Conservation (phyloP, 1,140 invertebrate species). For the Platyura marginata region DNA sequence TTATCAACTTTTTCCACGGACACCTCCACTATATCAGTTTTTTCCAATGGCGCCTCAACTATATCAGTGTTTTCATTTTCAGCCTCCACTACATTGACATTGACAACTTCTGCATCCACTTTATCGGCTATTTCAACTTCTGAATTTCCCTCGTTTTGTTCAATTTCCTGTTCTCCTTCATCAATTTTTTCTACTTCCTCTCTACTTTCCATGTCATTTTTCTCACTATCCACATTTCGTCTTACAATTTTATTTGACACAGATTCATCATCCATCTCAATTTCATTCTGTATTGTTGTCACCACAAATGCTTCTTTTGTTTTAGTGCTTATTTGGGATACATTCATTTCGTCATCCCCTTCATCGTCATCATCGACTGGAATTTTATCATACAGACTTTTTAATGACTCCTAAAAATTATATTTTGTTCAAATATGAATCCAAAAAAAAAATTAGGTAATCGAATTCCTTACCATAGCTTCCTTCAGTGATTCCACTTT, state of each 20-base stretch:
- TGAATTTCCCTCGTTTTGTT: constrained; percentile 5
- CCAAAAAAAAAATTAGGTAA: constrained; percentile 11
- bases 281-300: background rate
- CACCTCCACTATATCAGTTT: too few relatives aligned
- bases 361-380: constrained; percentile 6
- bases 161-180: too few relatives aligned
- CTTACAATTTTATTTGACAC: background rate
- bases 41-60: constrained; percentile 24
- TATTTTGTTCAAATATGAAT: background rate
- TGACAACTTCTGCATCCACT: too few relatives aligned
- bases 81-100: constrained; percentile 4
- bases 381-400: constrained; percentile 7
- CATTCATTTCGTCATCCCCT: constrained; percentile 5
- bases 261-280: background rate
- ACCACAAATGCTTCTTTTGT: too few relatives aligned
- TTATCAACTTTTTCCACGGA: too few relatives aligned
- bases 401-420: constrained; percentile 4
- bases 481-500: constrained; percentile 48
- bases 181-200: background rate
- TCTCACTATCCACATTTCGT: too few relatives aligned
- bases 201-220: too few relatives aligned
- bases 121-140: constrained; percentile 4
- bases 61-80: constrained; percentile 9
- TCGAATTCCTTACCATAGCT: constrained; percentile 18
- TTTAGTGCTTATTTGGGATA: too few relatives aligned